A percentile compares a stretch with the other conserved stretches of the same genome.
phyloP scores from a whole-genome alignment of 2,888 invertebrate species.

The Diloba caeruleocephala region DNA sequence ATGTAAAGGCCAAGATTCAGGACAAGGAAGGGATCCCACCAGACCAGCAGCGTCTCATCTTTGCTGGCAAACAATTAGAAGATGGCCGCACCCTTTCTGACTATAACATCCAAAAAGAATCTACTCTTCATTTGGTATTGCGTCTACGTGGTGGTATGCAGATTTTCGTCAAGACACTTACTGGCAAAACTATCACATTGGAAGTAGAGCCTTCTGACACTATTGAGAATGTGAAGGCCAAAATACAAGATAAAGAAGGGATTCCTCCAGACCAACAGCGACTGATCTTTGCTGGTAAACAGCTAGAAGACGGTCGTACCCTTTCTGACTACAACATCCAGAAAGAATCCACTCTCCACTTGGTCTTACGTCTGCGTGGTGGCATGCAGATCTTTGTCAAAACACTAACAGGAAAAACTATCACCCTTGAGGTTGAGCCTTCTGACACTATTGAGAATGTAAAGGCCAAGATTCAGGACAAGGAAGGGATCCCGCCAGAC shows the following conservation, averaged over 20 bases:
- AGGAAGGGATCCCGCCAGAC: constrained; percentile 77
- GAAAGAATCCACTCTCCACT: constrained; percentile 72
- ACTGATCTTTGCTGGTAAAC: constrained; percentile 75
- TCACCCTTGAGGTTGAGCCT: constrained; percentile 73
- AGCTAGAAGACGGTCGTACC: constrained; percentile 74
- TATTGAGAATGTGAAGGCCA: constrained; percentile 76
- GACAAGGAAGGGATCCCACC: constrained; percentile 81
- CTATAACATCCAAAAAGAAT: constrained; percentile 80
- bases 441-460: constrained; percentile 81
- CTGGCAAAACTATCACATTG: constrained; percentile 73
- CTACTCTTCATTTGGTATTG: constrained; percentile 74
- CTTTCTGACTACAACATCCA: constrained; percentile 77
- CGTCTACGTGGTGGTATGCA: constrained; percentile 79
- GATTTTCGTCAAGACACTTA: constrained; percentile 75
- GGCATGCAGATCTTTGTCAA: constrained; percentile 79
- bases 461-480: constrained; percentile 79
- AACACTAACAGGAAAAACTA: constrained; percentile 74
- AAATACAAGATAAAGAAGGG: constrained; percentile 78
- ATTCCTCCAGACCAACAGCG: constrained; percentile 77
- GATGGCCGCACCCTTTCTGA: constrained; percentile 79
- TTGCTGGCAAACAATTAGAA: constrained; percentile 78
- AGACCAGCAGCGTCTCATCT: constrained; percentile 78
- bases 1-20: constrained; percentile 80
- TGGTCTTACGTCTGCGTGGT: constrained; percentile 73
- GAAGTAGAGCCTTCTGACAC: constrained; percentile 76